Evolutionary conservation across 2,113 vertebrate genomes (phyloP).

Genomic region (Tetrao urogallus): DNA sequence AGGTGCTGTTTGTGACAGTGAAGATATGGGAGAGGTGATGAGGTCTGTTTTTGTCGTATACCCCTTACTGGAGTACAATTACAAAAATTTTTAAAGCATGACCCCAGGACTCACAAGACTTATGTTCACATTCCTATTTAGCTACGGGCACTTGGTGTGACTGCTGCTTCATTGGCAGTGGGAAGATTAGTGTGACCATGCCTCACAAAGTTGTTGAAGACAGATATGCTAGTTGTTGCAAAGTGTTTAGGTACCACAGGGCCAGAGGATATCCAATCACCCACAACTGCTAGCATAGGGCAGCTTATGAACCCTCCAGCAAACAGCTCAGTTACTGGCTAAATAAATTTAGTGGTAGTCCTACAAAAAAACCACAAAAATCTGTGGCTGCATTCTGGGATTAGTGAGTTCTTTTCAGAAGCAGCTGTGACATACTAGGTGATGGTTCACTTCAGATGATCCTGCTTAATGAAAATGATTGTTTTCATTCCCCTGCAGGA

Average conservation of each 20-base stretch:
- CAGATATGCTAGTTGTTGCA: accelerated
- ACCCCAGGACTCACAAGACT: background rate
- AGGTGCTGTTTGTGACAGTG: background rate
- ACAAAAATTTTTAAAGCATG: background rate
- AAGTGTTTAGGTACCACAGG: background rate
- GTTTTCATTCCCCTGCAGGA: background rate
- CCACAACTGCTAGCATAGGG: accelerated
- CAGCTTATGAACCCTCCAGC: background rate
- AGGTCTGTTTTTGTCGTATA: background rate
- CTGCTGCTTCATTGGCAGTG: background rate
- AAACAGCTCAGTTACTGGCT: background rate
- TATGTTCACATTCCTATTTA: slow-evolving; percentile 41
- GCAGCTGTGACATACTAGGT: background rate
- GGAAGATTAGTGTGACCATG: background rate
- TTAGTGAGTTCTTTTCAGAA: background rate
- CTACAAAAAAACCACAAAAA: background rate
- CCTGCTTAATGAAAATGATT: background rate
- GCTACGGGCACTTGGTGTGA: background rate
- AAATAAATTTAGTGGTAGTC: background rate
- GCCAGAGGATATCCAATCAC: background rate
- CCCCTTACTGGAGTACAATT: background rate
- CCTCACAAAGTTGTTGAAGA: background rate
- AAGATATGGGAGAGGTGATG: background rate
- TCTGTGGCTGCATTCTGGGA: background rate
- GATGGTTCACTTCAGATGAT: background rate